These are phyloP conservation scores for Diuraphis noxia DNA, from an alignment of 1,140 invertebrate species.

Conservation along the genomic window DNA sequence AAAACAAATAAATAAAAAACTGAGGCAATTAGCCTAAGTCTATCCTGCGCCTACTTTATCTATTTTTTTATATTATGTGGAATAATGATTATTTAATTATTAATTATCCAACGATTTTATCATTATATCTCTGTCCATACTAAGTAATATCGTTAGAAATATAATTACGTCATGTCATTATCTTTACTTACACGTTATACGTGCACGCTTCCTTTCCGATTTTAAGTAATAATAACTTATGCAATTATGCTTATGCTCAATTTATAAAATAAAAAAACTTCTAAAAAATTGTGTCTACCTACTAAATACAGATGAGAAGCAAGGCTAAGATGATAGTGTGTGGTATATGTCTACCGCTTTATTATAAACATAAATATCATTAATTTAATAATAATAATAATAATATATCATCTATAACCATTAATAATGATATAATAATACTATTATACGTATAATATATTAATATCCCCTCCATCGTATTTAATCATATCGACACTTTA, in stretches of 20 bases:
- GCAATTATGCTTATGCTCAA: neutral
- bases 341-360: neutral
- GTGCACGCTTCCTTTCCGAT: neutral
- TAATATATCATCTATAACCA: neutral
- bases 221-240: neutral
- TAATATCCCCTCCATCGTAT: neutral
- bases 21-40: too few relatives aligned
- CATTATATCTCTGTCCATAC: neutral
- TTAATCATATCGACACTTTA: constrained; percentile 4
- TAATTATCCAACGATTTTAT: neutral
- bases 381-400: neutral
- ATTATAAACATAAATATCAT: neutral
- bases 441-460: neutral
- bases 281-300: neutral
- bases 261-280: neutral
- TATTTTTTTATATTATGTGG: neutral
- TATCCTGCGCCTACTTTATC: neutral
- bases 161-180: neutral
- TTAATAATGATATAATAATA: constrained; percentile 1
- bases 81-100: neutral
- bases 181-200: neutral
- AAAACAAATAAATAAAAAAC: too few relatives aligned
- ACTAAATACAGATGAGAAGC: neutral
- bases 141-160: neutral
- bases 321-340: neutral